Evolutionary conservation across 2,888 invertebrate genomes (phyloP), one percentile per base, ranked within the genome.

Genomic region (Chrysina gloriosa): DNA sequence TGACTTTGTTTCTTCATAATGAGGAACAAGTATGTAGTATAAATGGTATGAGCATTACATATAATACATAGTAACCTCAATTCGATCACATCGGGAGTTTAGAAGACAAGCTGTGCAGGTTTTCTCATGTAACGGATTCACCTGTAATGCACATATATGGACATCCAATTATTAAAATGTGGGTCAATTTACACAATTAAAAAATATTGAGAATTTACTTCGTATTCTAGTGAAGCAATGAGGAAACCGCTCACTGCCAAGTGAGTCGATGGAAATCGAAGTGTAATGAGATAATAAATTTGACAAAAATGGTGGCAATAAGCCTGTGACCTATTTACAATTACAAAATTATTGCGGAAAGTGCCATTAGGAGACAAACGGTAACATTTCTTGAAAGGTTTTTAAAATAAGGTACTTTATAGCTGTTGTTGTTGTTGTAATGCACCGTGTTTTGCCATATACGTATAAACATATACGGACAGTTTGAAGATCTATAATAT

Each of bases 241-340:
- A 7, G 16, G 42, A 42, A 39, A 14, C 4, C 42, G 19, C 19
- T 42, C 19, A 42, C 42, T 19, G 16, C 5, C 3, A 25, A 25
- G 25, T 9, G 11, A 14, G n/a, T 16, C 25, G 19, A 25, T 64
- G 23, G 50, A 64, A 39, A 21, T 29, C 31, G 36, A 23, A 25
- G 27, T 36, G 27, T 64, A 64, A 64, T 39, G 48, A 64, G 48
- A 23, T 50, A 29, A 64, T 64, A 64, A 64, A 64, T 64, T 64
- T 39, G 19, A 25, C 50, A 11, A 29, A 50, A 36, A 64, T 64
- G 52, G 64, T 50, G 36, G 25, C 27, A 50, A 64, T 50, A 50
- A 27, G 50, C 25, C n/a, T 21, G 64, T 50, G 39, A 19, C 64
- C 64, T 48, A 64, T 50, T 64, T 52, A 50, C 25, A 14, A 36